Conservation (phyloP, 2,888 invertebrate genomes). For the Plebejus argus region DNA sequence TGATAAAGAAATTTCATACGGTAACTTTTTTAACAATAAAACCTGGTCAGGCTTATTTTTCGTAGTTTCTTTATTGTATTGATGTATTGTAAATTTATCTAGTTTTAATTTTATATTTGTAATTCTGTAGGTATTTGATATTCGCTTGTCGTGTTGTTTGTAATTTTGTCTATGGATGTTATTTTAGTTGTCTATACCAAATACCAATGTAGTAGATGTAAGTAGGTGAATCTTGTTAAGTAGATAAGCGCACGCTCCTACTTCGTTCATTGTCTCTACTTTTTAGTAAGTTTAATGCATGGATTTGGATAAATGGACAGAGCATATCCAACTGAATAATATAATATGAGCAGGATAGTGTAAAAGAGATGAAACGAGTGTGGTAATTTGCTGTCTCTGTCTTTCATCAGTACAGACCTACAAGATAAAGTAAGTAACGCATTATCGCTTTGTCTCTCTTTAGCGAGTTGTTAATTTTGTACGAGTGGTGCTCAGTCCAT, state of each 20-base stretch:
- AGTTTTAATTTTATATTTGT: conserved; percentile 33
- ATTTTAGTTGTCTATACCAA: conserved; percentile 30
- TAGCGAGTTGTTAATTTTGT: too few relatives aligned
- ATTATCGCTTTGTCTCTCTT: not conserved
- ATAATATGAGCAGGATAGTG: too few relatives aligned
- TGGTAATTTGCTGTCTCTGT: too few relatives aligned
- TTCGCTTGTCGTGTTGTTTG: conserved; percentile 33
- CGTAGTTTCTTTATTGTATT: conserved; percentile 34
- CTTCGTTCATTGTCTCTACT: conserved; percentile 31
- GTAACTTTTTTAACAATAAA: not conserved
- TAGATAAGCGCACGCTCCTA: conserved; percentile 40
- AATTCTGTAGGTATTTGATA: conserved; percentile 33
- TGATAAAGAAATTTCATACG: too few relatives aligned
- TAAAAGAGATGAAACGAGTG: too few relatives aligned
- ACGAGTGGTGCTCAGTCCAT: not conserved
- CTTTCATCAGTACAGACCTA: too few relatives aligned
- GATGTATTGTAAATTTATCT: conserved; percentile 31
- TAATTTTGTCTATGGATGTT: conserved; percentile 33
- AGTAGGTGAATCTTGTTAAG: not conserved
- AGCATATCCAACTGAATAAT: too few relatives aligned
- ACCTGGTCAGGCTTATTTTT: conserved; percentile 43
- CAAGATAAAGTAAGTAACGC: too few relatives aligned
- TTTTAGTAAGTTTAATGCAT: conserved; percentile 11
- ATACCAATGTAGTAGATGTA: conserved; percentile 20
- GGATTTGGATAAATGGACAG: not conserved